Base-by-base conservation (phyloP, 2,888 invertebrate genomes). In the Ennomos quercinarius region DNA sequence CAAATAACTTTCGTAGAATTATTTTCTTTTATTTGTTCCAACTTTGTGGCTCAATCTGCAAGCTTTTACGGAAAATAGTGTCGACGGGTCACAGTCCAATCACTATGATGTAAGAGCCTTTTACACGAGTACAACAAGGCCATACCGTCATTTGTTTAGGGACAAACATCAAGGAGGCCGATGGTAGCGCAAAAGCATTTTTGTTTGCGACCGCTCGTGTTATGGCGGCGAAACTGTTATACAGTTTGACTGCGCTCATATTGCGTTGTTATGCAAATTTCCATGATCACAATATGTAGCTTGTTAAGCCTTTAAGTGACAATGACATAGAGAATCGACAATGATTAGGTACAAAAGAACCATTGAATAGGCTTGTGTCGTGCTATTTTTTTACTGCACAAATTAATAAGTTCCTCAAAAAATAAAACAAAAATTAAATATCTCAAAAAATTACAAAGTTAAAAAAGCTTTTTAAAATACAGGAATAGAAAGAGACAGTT, bases 101-200 rank as follows among this genome's bases (percentile, higher is more conserved):
- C 56, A 43, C 52, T 39, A 48, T 54, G 61, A 43, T 56, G 49
- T 61, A 61, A 57, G 41, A 49, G 51, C 57, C 47, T 47, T 58
- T 70, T 66, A 67, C 61, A 68, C 66, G 64, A 64, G 60, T 66
- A 68, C 68, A 71, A 75, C 62, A 65, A 64, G 68, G 68, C 63
- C 63, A 67, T 75, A 77, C 78, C 73, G 77, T 71, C 79, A 80
- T 81, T 77, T 79, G 76, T 81, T 76, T 73, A 52, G 50, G 62
- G 70, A 54, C 57, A 63, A 74, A 72, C 74, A 74, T 77, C 73
- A 75, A 73, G 68, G 68, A 62, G 51, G 61, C 61, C 69, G 72
- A 74, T 64, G 74, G 72, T 68, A 67, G 65, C 67, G 71, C 74
- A 77, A 77, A 80, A 76, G 77, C 76, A 76, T 76, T 79, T 66